phyloP scores from a whole-genome alignment of 2,797 vertebrate species.

The Micrastur ruficollis region DNA sequence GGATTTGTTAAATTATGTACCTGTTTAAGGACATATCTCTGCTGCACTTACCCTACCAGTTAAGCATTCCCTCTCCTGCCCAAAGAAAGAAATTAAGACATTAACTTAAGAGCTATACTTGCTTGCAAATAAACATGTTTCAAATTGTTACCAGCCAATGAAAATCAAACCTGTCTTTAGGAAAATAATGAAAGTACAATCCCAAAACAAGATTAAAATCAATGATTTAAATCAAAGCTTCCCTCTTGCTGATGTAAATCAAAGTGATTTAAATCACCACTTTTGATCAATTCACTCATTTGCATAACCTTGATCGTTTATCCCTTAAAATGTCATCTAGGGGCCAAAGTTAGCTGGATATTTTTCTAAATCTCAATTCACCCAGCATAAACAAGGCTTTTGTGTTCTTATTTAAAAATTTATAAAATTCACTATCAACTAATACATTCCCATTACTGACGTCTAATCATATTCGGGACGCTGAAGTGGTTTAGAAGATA shows the following conservation, averaged over 20 bases:
- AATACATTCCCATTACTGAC: neutral
- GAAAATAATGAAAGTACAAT: constrained; percentile 55
- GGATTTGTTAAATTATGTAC: neutral
- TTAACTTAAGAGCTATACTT: neutral
- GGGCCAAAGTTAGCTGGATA: constrained; percentile 3
- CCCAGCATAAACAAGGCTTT: neutral
- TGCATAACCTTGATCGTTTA: constrained; percentile 57
- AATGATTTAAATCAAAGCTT: constrained; percentile 65
- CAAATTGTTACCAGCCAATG: constrained; percentile 22
- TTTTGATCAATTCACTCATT: constrained; percentile 60
- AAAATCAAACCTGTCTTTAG: constrained; percentile 23
- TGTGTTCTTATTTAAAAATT: neutral
- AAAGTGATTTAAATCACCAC: constrained; percentile 55
- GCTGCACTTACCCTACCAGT: neutral
- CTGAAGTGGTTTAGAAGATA: neutral
- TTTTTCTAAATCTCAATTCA: neutral
- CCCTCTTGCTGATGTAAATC: constrained; percentile 57
- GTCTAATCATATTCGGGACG: neutral
- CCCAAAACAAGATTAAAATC: constrained; percentile 65
- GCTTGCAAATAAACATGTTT: neutral
- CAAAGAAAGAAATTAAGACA: neutral
- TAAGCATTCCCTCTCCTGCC: neutral
- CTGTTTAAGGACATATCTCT: neutral
- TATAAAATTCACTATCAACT: neutral
- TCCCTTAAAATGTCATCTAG: constrained; percentile 21